phyloP scores from a whole-genome alignment of 2,888 invertebrate genomes.

The Pachymerium ferrugineum region DNA sequence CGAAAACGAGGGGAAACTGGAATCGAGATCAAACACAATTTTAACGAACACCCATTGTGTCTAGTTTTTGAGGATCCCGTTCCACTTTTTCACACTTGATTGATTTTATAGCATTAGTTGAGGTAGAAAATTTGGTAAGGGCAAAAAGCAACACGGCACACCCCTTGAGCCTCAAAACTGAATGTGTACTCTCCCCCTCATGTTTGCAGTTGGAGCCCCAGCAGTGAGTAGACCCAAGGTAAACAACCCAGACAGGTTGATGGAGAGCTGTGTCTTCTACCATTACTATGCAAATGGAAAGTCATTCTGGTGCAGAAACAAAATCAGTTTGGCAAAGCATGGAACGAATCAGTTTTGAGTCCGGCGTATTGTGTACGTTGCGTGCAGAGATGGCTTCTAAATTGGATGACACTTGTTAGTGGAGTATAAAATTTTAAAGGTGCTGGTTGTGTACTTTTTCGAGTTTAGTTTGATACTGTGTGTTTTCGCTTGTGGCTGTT shows the following conservation, averaged over 20 bases:
- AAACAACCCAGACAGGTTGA: background rate
- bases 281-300: constrained; percentile 21
- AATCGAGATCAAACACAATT: background rate
- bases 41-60: no score
- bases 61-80: no score
- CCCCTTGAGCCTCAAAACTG: background rate
- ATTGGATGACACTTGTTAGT: constrained; percentile 11
- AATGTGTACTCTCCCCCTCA: background rate
- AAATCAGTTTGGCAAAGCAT: constrained; percentile 12
- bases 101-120: background rate
- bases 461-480: no score
- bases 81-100: background rate
- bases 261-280: constrained; percentile 1
- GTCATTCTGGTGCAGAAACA: constrained; percentile 1
- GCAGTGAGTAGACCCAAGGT: background rate
- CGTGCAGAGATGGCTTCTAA: background rate
- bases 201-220: constrained; percentile 7
- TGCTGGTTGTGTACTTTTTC: background rate
- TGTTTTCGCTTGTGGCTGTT: no score
- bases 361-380: background rate
- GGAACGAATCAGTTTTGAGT: background rate
- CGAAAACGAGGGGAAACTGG: no score
- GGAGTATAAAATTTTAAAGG: background rate
- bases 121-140: background rate
- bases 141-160: background rate